Evolutionary conservation across 2,888 invertebrate species (phyloP).

Genomic region (Anaspis maculata): DNA sequence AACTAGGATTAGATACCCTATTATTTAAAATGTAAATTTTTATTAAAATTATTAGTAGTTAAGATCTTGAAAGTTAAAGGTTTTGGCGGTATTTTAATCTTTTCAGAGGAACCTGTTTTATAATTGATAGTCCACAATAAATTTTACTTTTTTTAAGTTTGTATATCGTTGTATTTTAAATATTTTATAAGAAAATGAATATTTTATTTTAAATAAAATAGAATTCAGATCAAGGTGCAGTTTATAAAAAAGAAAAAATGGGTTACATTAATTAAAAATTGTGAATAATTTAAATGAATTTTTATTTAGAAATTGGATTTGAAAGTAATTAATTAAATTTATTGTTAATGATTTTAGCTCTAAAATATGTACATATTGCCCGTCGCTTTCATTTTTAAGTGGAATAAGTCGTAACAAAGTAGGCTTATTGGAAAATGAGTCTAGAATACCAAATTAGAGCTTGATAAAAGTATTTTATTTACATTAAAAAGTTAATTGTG

Average conservation of each 20-base stretch:
- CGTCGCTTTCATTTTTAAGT: slow-evolving; percentile 62
- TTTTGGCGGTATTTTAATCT: slow-evolving; percentile 63
- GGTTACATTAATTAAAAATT: slow-evolving; percentile 3
- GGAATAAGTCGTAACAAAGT: slow-evolving; percentile 79
- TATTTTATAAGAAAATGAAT: slow-evolving; percentile 31
- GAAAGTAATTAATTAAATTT: slow-evolving; percentile 5
- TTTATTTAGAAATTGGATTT: slow-evolving; percentile 4
- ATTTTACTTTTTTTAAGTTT: slow-evolving; percentile 45
- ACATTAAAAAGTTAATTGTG: slow-evolving; percentile 44
- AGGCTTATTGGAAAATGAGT: slow-evolving; percentile 67
- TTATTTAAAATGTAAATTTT: slow-evolving; percentile 47
- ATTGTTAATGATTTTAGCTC: slow-evolving; percentile 35
- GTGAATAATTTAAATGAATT: slow-evolving; percentile 4
- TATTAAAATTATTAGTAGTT: slow-evolving; percentile 50
- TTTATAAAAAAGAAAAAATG: slow-evolving; percentile 4
- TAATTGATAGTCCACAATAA: slow-evolving; percentile 60
- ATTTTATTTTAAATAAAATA: slow-evolving; percentile 1
- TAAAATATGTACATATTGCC: slow-evolving; percentile 72
- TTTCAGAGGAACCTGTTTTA: slow-evolving; percentile 61
- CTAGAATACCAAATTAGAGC: slow-evolving; percentile 58
- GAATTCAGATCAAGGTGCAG: slow-evolving; percentile 5
- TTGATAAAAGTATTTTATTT: slow-evolving; percentile 57
- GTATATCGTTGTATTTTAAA: slow-evolving; percentile 40
- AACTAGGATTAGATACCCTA: slow-evolving; percentile 65
- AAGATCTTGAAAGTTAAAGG: slow-evolving; percentile 59